Percentiles rank a stretch among this genome's conserved stretches.
These are phyloP conservation scores for Paramormyrops hopkinsi DNA, from an alignment of 2,797 vertebrate genomes.

Conservation along the genomic window DNA sequence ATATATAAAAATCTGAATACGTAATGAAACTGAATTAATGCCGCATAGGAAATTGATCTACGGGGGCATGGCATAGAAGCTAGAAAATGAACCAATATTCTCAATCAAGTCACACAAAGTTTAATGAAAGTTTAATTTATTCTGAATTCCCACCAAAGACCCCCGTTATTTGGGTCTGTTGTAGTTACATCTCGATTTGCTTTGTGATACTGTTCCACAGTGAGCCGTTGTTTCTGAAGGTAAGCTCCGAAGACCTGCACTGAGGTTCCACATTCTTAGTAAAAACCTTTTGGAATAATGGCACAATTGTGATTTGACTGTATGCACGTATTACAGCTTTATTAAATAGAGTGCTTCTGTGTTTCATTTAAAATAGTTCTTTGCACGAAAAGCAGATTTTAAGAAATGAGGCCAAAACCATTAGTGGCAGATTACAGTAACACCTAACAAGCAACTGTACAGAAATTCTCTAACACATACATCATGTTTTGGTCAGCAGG, in stretches of 20 bases:
- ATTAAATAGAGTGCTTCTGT: background rate
- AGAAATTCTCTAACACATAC: background rate
- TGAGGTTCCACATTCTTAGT: background rate
- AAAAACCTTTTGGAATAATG: background rate
- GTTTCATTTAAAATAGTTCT: background rate
- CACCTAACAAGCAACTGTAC: background rate
- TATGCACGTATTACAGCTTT: background rate
- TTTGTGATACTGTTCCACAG: background rate
- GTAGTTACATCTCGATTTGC: background rate
- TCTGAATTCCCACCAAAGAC: background rate
- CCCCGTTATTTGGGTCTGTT: background rate
- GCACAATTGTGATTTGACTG: background rate
- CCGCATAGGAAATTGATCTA: background rate
- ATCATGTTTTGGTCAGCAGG: background rate
- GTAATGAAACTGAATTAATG: background rate
- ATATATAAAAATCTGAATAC: background rate
- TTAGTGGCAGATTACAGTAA: background rate
- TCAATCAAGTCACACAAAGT: background rate
- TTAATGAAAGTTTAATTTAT: conserved; percentile 2
- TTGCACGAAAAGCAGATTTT: background rate
- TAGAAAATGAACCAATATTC: conserved; percentile 4
- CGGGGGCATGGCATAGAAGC: background rate
- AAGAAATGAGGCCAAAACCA: background rate
- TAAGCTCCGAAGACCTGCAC: background rate
- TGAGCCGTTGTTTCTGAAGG: background rate